Conservation (phyloP, 2,888 invertebrate species). For the Rotaria socialis region DNA sequence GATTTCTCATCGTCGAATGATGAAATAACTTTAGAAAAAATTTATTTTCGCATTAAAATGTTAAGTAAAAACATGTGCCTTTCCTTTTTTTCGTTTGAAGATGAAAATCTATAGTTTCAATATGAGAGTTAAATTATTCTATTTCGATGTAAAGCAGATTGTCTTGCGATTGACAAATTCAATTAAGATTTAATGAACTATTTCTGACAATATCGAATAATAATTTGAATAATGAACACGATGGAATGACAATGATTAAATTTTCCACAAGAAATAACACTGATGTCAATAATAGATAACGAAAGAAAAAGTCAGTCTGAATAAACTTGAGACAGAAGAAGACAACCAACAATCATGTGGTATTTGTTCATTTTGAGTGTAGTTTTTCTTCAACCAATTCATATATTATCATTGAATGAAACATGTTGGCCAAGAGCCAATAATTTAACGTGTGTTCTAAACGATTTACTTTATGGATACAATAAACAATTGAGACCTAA, state of each 20-base stretch:
- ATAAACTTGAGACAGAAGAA: background rate
- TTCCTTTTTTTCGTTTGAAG: no score
- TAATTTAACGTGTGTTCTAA: conserved; percentile 29
- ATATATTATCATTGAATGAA: background rate
- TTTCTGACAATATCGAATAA: background rate
- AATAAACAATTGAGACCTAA: conserved; percentile 13
- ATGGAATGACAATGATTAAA: background rate
- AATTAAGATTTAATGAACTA: background rate
- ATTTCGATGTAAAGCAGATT: no score
- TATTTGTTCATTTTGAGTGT: background rate
- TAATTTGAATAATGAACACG: background rate
- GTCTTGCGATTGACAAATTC: background rate
- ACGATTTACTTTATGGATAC: background rate
- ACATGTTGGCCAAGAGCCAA: conserved; percentile 31
- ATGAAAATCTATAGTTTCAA: no score
- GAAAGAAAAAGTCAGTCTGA: background rate
- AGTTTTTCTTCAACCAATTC: background rate
- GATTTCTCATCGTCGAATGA: no score
- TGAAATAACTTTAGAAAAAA: no score
- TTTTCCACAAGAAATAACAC: background rate
- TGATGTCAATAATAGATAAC: background rate
- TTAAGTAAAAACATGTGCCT: no score
- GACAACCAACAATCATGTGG: background rate
- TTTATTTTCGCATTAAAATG: no score
- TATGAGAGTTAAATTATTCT: no score